Percentiles rank a stretch among this genome's conserved stretches.
Evolutionary conservation across 2,113 vertebrate species (phyloP).

Genomic region (Ailuropoda melanoleuca): DNA sequence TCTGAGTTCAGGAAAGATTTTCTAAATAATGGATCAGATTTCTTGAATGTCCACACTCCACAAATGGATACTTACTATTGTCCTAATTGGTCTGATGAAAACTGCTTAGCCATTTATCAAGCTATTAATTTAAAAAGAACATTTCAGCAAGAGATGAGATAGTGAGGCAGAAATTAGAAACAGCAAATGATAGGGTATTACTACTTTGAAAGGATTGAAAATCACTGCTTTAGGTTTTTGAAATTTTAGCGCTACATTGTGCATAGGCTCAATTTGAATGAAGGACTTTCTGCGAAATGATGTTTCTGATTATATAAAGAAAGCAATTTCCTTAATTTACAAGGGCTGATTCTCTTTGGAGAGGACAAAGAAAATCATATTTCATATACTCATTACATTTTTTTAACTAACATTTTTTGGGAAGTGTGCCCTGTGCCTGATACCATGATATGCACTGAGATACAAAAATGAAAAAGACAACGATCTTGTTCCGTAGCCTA

Average conservation of each 20-base stretch:
- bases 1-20: slow-evolving; percentile 60
- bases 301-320: slow-evolving; percentile 42
- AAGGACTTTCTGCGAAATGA: not conserved
- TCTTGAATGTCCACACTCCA: slow-evolving; percentile 40
- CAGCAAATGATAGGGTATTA: slow-evolving; percentile 33
- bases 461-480: not conserved
- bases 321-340: slow-evolving; percentile 30
- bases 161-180: not conserved
- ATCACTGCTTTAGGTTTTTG: not conserved
- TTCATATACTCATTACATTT: not conserved
- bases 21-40: slow-evolving; percentile 63
- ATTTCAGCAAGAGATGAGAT: slow-evolving; percentile 43
- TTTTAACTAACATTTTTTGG: not conserved
- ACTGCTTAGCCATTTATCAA: slow-evolving; percentile 39
- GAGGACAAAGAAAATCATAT: slow-evolving; percentile 39
- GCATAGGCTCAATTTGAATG: not conserved
- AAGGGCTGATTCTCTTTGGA: not conserved
- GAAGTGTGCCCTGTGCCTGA: not conserved
- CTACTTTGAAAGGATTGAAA: not conserved
- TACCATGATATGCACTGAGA: not conserved
- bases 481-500: not conserved
- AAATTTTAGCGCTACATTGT: slow-evolving; percentile 50
- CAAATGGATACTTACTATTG: slow-evolving; percentile 20
- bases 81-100: slow-evolving; percentile 44
- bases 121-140: slow-evolving; percentile 40